A percentile compares a stretch with the other conserved stretches of the same genome.
Conservation (phyloP, 2,797 vertebrate species). For the Coendou prehensilis region DNA sequence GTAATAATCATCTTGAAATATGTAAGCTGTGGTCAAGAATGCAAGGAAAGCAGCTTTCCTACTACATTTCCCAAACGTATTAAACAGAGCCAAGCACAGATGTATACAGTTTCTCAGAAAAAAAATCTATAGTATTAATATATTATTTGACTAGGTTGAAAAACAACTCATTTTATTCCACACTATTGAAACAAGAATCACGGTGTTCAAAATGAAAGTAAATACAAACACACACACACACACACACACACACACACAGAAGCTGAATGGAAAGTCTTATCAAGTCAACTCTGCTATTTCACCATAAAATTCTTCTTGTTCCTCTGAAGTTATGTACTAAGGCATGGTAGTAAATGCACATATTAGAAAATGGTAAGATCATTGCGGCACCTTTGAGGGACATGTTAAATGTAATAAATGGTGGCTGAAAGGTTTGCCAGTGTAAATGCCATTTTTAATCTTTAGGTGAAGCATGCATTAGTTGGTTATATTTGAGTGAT, state of each 20-base stretch:
- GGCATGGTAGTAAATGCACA: background rate
- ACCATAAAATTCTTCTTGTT: constrained; percentile 29
- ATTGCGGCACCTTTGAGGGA: background rate
- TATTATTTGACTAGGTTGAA: background rate
- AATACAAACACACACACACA: background rate
- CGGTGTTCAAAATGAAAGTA: constrained; percentile 27
- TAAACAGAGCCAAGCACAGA: constrained; percentile 22
- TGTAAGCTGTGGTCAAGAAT: constrained; percentile 1
- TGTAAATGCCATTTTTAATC: constrained; percentile 24
- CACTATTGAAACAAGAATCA: constrained; percentile 19
- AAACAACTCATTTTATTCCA: background rate
- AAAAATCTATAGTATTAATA: background rate
- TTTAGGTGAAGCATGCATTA: background rate
- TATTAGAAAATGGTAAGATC: constrained; percentile 39
- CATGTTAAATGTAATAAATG: constrained; percentile 48
- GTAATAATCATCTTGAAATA: constrained; percentile 48
- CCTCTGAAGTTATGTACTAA: constrained; percentile 34
- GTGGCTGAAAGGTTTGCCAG: background rate
- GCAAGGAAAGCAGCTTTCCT: constrained; percentile 28
- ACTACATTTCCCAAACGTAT: constrained; percentile 3
- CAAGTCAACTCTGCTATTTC: constrained; percentile 58
- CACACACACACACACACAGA: background rate
- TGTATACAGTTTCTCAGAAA: constrained; percentile 6
- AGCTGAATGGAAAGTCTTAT: constrained; percentile 40
- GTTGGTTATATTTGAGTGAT: background rate